Evolutionary conservation across 1,140 invertebrate genomes (phyloP).

Genomic region (Platyura marginata): DNA sequence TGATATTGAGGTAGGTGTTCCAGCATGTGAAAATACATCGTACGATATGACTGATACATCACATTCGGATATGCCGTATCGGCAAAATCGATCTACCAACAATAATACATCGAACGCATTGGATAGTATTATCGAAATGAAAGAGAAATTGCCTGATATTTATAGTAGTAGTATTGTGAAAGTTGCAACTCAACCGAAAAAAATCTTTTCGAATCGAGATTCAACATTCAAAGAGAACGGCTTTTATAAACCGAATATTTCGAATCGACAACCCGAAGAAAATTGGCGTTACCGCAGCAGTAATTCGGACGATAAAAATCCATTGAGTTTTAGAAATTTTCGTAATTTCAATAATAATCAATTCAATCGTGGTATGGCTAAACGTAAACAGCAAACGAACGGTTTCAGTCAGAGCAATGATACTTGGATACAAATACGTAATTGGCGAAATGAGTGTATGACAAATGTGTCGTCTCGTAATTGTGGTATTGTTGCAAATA

Average conservation of each 20-base stretch:
- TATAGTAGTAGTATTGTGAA: constrained; percentile 22
- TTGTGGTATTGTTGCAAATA: constrained; percentile 10
- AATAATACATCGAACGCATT: constrained; percentile 14
- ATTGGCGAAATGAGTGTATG: constrained; percentile 21
- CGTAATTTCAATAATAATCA: constrained; percentile 5
- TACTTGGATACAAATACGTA: not conserved
- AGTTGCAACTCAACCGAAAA: constrained; percentile 2
- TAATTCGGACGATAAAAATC: constrained; percentile 7
- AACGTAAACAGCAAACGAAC: not conserved
- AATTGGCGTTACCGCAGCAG: constrained; percentile 21
- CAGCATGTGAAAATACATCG: not conserved
- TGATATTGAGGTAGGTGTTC: not conserved
- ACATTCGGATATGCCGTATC: not conserved
- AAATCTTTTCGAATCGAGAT: not conserved
- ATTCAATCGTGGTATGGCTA: not conserved
- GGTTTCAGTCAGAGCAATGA: not conserved
- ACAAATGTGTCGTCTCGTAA: constrained; percentile 10
- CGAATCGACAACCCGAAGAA: constrained; percentile 10
- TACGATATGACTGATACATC: not conserved
- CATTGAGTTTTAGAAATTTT: constrained; percentile 9
- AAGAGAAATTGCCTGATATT: constrained; percentile 26
- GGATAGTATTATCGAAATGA: constrained; percentile 27
- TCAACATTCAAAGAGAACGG: not conserved
- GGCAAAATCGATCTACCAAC: not conserved
- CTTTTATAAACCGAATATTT: not conserved